These are phyloP conservation scores for Mastomys coucha DNA, from an alignment of 2,113 vertebrate genomes.

Conservation along the genomic window DNA sequence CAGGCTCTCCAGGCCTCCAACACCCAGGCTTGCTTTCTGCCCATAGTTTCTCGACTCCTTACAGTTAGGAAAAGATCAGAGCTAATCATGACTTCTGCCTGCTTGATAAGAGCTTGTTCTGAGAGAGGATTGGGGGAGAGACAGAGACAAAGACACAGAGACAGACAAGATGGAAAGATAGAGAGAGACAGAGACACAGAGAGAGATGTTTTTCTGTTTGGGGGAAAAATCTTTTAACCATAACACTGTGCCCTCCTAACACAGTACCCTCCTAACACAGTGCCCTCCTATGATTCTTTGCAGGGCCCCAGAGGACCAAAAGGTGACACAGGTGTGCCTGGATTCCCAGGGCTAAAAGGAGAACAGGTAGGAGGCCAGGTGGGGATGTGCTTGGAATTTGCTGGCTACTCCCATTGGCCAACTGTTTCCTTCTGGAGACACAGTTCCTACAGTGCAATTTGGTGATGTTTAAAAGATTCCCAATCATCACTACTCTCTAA, in stretches of 20 bases:
- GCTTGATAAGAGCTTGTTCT: neutral
- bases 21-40: neutral
- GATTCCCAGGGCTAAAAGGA: slow-evolving; percentile 88
- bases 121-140: neutral
- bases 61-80: neutral
- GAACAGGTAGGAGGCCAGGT: slow-evolving; percentile 80
- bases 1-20: neutral
- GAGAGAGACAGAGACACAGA: neutral
- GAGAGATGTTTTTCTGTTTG: neutral
- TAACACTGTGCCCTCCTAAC: neutral
- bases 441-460: neutral
- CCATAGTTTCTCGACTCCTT: neutral
- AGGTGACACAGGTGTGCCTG: slow-evolving; percentile 91
- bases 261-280: neutral
- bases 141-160: neutral
- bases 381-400: neutral
- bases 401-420: neutral
- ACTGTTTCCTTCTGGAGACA: neutral
- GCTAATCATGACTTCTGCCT: neutral
- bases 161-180: neutral
- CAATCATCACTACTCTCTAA: neutral
- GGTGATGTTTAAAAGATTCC: neutral
- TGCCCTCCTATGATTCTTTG: slow-evolving; percentile 31
- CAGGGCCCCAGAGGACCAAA: slow-evolving; percentile 93
- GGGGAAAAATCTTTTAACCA: slow-evolving; percentile 19